phyloP scores from a whole-genome alignment of 1,140 invertebrate genomes.

The Macrobrachium nipponense region DNA sequence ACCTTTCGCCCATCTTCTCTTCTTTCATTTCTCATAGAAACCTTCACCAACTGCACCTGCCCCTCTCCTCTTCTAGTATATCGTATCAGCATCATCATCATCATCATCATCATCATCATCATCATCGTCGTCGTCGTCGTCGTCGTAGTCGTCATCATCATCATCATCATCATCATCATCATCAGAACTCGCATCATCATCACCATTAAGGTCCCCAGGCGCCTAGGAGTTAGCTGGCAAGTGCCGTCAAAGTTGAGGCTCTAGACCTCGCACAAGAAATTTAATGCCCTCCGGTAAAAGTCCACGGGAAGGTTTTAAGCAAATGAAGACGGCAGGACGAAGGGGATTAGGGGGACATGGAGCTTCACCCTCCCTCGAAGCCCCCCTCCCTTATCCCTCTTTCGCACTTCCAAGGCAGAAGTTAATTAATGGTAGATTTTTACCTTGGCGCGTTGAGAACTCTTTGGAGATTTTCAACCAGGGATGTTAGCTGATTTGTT shows the following conservation, averaged over 20 bases:
- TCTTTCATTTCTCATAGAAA: neutral
- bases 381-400: no score
- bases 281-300: constrained; percentile 33
- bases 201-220: constrained; percentile 39
- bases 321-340: constrained; percentile 42
- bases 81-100: neutral
- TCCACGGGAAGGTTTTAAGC: constrained; percentile 37
- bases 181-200: constrained; percentile 18
- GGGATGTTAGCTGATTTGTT: neutral
- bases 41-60: neutral
- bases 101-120: neutral
- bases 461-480: constrained; percentile 30
- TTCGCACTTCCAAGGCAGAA: constrained; percentile 5
- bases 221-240: constrained; percentile 42
- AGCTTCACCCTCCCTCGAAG: neutral
- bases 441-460: neutral
- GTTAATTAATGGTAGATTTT: constrained; percentile 55
- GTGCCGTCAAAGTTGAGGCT: constrained; percentile 32
- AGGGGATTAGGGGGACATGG: neutral
- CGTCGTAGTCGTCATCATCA: neutral
- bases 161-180: neutral
- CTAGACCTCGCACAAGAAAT: constrained; percentile 27
- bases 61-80: neutral
- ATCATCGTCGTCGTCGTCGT: neutral
- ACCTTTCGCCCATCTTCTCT: neutral